Evolutionary conservation across 2,113 vertebrate species (phyloP).

Genomic region (Ailuropoda melanoleuca): DNA sequence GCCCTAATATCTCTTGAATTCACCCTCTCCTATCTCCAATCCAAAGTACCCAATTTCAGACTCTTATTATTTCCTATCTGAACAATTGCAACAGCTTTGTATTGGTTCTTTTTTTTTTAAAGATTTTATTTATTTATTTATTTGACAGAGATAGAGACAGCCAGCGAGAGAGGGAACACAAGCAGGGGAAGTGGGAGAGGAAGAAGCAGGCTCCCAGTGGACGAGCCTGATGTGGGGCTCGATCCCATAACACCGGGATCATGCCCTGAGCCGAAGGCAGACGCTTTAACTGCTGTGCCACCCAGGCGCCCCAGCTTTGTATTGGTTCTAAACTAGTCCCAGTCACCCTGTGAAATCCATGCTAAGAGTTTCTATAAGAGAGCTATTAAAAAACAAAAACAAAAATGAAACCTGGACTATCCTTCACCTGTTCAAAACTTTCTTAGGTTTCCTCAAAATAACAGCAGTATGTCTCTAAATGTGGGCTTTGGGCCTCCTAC

Average conservation of each 20-base stretch:
- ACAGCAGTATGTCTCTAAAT: background rate
- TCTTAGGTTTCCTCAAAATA: background rate
- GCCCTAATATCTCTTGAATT: background rate
- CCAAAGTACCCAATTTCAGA: background rate
- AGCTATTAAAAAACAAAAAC: background rate
- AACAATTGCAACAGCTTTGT: background rate
- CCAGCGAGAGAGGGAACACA: too few relatives aligned
- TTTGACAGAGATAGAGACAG: too few relatives aligned
- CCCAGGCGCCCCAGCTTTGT: too few relatives aligned
- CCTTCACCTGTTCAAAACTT: background rate
- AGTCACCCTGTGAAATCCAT: background rate
- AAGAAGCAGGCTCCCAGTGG: too few relatives aligned
- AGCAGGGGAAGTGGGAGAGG: too few relatives aligned
- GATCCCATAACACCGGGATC: too few relatives aligned
- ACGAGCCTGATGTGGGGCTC: too few relatives aligned
- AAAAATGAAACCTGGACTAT: background rate
- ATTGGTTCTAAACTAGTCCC: background rate
- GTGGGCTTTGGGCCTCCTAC: background rate
- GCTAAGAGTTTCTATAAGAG: background rate
- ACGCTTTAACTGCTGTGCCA: too few relatives aligned
- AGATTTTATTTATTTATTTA: too few relatives aligned
- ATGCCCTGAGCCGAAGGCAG: too few relatives aligned
- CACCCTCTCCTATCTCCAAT: background rate
- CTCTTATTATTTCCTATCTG: constrained; percentile 1
- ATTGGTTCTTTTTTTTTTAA: too few relatives aligned